Base-by-base conservation (phyloP, 1,140 invertebrate genomes). In the Platorchestia sp. region DNA sequence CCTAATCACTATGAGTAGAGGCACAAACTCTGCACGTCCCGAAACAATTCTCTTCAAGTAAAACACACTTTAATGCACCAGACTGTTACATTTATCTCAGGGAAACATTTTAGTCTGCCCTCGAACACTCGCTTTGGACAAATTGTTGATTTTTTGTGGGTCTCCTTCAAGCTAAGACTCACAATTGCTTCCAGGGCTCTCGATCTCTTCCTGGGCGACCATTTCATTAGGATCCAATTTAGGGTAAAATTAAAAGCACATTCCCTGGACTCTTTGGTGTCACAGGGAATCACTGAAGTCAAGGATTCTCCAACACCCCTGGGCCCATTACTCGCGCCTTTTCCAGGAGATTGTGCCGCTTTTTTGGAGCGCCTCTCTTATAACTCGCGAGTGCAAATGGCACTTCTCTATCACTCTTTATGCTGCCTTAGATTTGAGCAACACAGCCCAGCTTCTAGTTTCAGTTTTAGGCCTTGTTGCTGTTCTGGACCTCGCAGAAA, bases 201-300 rank as follows among this genome's bases (percentile, higher is more conserved):
- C 91, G 45, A 47, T 93, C 91, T 93, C 45, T 36, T 45, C 45
- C 41, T 45, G 91, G 40, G 44, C 91, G 45, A 45, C 91, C 91
- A 93, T 93, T 93, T 93, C 91, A 93, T 93, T 93, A 93, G 45
- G 91, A 93, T 93, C 45, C 91, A 93, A 93, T 93, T 93, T 93
- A 47, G 91, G 45, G 43, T 93, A 93, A 93, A 93, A 93, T 93
- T 93, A 93, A 93, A 93, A 93, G 45, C 91, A 45, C 45, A 93
- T 93, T 45, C 91, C 91, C 91, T 10, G 44, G 91, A 45, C 91
- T 93, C 45, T 93, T 47, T 45, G 91, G 43, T 93, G 91, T 93
- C 91, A 93, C 91, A 45, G 91, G 45, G 14, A 47, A 93, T 93
- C 91, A 93, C 43, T 45, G 91, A 93, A 93, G 45, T 93, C 91